These are phyloP conservation scores for Empidonax traillii DNA, from an alignment of 2,113 vertebrate genomes.

Conservation along the genomic window DNA sequence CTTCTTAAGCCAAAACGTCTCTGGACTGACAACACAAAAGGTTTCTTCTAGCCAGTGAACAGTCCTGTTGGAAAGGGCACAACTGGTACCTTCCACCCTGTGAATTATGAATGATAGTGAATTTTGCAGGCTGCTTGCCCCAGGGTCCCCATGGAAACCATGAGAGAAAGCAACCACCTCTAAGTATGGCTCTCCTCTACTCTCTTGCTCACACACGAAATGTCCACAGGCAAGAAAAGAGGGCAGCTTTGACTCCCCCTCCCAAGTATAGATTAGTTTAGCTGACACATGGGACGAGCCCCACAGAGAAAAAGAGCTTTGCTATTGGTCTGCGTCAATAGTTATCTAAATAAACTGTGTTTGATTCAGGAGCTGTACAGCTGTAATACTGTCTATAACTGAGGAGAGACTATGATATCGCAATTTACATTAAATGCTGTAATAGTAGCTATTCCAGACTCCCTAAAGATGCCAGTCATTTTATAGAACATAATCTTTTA, in stretches of 20 bases:
- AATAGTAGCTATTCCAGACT: neutral
- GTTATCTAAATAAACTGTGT: neutral
- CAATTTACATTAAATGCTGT: neutral
- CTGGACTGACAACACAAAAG: neutral
- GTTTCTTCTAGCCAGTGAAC: neutral
- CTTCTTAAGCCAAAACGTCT: neutral
- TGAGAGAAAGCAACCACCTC: neutral
- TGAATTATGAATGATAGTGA: neutral
- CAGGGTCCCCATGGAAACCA: neutral
- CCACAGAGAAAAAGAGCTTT: neutral
- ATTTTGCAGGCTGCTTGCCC: neutral
- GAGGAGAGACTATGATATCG: neutral
- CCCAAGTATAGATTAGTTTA: neutral
- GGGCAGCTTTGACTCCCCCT: neutral
- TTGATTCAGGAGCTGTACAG: neutral
- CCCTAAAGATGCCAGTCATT: neutral
- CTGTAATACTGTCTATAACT: neutral
- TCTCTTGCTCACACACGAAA: neutral
- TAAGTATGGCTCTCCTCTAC: neutral
- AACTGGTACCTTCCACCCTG: accelerated
- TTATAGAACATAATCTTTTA: neutral
- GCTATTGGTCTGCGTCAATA: neutral
- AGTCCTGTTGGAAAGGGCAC: neutral
- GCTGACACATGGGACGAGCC: neutral
- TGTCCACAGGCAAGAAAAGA: neutral